phyloP scores from a whole-genome alignment of 2,797 vertebrate genomes.

The Sylvia borin region DNA sequence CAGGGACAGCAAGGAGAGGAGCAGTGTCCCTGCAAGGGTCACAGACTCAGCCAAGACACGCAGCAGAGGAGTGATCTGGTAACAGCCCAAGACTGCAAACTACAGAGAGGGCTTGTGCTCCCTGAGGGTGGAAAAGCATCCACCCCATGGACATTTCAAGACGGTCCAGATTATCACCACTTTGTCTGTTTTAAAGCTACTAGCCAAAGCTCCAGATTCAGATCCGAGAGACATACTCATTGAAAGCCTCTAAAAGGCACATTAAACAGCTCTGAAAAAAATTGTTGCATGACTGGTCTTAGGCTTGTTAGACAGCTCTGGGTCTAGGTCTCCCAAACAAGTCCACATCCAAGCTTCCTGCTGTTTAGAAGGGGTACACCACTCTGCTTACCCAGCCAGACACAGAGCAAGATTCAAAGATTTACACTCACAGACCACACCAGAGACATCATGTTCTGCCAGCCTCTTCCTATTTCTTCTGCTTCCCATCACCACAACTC shows the following conservation, averaged over 20 bases:
- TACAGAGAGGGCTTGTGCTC: not conserved
- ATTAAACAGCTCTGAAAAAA: not conserved
- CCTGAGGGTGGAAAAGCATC: not conserved
- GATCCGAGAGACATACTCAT: not conserved
- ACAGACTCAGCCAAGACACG: not conserved
- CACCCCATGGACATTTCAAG: not conserved
- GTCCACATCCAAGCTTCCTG: not conserved
- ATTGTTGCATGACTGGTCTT: not conserved
- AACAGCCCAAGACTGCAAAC: not conserved
- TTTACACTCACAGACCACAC: not conserved
- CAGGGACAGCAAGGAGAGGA: not conserved
- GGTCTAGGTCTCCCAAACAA: not conserved
- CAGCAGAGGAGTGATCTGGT: not conserved
- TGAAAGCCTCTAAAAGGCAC: not conserved
- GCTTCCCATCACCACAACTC: not conserved
- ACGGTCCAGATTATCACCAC: not conserved
- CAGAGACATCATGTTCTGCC: not conserved
- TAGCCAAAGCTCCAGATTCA: not conserved
- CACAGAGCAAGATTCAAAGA: not conserved
- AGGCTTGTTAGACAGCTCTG: not conserved
- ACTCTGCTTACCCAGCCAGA: not conserved
- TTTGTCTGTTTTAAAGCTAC: not conserved
- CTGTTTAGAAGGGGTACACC: not conserved
- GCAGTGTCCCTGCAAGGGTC: not conserved
- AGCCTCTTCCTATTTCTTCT: not conserved